Percentiles rank a stretch among this genome's conserved stretches.
Conservation (phyloP, 2,888 invertebrate species). For the Brachyptera risi region DNA sequence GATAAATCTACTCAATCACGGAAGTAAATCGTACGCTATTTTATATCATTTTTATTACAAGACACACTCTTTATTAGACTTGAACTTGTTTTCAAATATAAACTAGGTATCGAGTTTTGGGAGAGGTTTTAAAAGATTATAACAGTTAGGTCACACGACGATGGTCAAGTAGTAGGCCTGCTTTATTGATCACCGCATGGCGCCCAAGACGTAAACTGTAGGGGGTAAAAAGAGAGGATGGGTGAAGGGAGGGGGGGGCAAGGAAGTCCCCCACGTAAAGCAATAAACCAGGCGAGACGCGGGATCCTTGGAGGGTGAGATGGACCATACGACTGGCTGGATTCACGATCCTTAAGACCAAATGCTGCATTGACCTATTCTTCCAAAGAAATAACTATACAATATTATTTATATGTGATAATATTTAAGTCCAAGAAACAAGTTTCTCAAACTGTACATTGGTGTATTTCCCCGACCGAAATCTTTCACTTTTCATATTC, state of each 20-base stretch:
- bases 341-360: background rate
- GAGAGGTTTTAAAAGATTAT: background rate
- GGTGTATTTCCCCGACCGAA: too few species aligned
- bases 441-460: too few species aligned
- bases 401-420: too few species aligned
- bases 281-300: conserved; percentile 5
- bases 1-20: too few species aligned
- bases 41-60: too few species aligned
- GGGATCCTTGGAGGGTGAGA: background rate
- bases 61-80: too few species aligned
- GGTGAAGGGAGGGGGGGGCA: background rate
- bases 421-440: too few species aligned
- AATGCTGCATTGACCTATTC: too few species aligned
- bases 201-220: background rate
- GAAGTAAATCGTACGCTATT: too few species aligned
- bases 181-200: background rate
- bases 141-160: background rate
- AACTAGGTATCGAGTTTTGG: background rate
- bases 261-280: conserved; percentile 1
- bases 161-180: background rate
- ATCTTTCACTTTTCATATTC: too few species aligned
- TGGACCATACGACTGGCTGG: background rate
- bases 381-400: too few species aligned
- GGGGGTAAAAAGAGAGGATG: background rate
- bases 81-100: too few species aligned